Percentiles rank a stretch among this genome's conserved stretches.
Conservation (phyloP, 2,113 vertebrate genomes). For the Prolemur simus region DNA sequence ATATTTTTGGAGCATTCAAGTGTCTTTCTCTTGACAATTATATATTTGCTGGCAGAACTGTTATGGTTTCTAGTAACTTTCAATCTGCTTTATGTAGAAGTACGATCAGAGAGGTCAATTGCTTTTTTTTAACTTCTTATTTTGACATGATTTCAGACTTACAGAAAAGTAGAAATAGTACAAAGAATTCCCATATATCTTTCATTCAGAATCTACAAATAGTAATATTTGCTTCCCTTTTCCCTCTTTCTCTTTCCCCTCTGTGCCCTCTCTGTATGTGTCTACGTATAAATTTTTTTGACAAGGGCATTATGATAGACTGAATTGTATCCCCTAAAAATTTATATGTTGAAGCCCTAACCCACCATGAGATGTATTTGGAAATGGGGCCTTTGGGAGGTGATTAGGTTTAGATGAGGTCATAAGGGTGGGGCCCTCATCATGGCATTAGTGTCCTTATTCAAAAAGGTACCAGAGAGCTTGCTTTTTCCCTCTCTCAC, state of each 20-base stretch:
- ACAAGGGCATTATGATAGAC: neutral
- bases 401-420: neutral
- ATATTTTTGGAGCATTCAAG: neutral
- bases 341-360: neutral
- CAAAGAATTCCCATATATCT: neutral
- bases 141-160: conserved; percentile 7
- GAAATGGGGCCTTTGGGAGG: neutral
- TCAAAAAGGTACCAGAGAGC: neutral
- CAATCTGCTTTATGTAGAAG: neutral
- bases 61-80: neutral
- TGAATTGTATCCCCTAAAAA: neutral
- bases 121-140: neutral
- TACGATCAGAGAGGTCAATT: neutral
- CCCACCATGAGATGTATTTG: neutral
- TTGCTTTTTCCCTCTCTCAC: neutral
- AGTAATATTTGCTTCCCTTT: neutral
- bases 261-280: neutral
- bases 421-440: neutral
- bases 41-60: neutral
- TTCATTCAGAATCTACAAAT: neutral
- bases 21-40: conserved; percentile 23
- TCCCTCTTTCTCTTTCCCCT: neutral
- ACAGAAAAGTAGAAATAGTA: neutral
- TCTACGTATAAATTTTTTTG: neutral
- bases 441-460: neutral